phyloP scores from a whole-genome alignment of 2,888 invertebrate genomes.

The Automeris io region DNA sequence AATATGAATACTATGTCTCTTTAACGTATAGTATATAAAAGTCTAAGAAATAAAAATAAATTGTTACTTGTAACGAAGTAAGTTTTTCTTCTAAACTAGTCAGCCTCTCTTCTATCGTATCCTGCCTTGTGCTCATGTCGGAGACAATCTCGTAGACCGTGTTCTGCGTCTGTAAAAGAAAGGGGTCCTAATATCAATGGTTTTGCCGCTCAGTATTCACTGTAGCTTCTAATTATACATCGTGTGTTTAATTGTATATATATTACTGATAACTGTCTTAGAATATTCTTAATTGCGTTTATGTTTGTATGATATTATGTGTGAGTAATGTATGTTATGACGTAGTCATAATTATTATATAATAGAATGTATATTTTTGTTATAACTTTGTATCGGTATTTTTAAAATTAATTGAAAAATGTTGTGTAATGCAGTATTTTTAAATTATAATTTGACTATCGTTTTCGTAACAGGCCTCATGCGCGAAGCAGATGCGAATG shows the following conservation, averaged over 20 bases:
- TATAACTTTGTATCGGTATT: background rate
- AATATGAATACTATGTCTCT: no score
- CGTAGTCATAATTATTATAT: background rate
- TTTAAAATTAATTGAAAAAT: constrained; percentile 16
- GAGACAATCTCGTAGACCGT: constrained; percentile 98
- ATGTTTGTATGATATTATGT: constrained; percentile 19
- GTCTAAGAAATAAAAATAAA: background rate
- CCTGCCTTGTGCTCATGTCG: constrained; percentile 96
- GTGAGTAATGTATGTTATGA: constrained; percentile 6
- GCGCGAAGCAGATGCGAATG: constrained; percentile 37
- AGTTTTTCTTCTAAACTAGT: constrained; percentile 95
- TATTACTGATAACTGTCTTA: constrained; percentile 18
- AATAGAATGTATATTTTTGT: background rate
- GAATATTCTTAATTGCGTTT: constrained; percentile 10
- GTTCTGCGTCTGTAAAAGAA: constrained; percentile 92
- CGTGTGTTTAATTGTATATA: constrained; percentile 38
- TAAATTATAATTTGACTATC: constrained; percentile 7
- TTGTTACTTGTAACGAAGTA: constrained; percentile 83
- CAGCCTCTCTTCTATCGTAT: constrained; percentile 94
- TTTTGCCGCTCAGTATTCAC: constrained; percentile 61
- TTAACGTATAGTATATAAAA: background rate
- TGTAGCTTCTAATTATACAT: constrained; percentile 44
- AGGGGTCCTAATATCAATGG: constrained; percentile 77
- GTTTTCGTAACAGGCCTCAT: constrained; percentile 22
- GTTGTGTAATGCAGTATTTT: constrained; percentile 20